Percentiles rank a stretch among this genome's conserved stretches.
Conservation (phyloP, 2,113 vertebrate genomes). For the Apteryx mantelli region DNA sequence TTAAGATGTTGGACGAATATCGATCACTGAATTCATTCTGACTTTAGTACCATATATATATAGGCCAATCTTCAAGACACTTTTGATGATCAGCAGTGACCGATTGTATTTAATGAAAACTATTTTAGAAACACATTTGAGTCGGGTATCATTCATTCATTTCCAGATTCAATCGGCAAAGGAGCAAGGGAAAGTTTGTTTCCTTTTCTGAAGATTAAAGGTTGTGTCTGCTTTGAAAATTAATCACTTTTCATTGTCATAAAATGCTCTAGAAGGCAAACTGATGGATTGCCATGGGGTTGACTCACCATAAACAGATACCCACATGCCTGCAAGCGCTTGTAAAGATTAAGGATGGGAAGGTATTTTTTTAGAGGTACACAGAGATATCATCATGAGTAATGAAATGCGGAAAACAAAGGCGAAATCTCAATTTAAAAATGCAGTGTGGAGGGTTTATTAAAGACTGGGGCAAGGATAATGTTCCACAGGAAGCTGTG, state of each 20-base stretch:
- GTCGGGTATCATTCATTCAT: conserved; percentile 22
- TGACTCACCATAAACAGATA: conserved; percentile 35
- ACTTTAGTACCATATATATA: not conserved
- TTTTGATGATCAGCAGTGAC: conserved; percentile 53
- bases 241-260: conserved; percentile 61
- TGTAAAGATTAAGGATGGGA: conserved; percentile 34
- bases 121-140: conserved; percentile 51
- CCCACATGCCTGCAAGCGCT: not conserved
- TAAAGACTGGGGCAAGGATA: not conserved
- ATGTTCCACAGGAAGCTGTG: not conserved
- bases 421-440: conserved; percentile 6
- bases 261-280: conserved; percentile 39
- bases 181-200: conserved; percentile 39
- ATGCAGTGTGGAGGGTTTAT: not conserved
- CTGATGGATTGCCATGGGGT: conserved; percentile 41
- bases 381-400: not conserved
- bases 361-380: conserved; percentile 5
- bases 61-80: not conserved
- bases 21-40: conserved; percentile 35
- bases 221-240: conserved; percentile 47
- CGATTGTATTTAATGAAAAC: conserved; percentile 49
- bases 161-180: conserved; percentile 63
- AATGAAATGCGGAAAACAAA: conserved; percentile 34
- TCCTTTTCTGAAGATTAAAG: conserved; percentile 61
- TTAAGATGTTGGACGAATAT: conserved; percentile 50